These are phyloP conservation scores for Orchestia grillus DNA, from an alignment of 1,140 invertebrate genomes.

Conservation along the genomic window DNA sequence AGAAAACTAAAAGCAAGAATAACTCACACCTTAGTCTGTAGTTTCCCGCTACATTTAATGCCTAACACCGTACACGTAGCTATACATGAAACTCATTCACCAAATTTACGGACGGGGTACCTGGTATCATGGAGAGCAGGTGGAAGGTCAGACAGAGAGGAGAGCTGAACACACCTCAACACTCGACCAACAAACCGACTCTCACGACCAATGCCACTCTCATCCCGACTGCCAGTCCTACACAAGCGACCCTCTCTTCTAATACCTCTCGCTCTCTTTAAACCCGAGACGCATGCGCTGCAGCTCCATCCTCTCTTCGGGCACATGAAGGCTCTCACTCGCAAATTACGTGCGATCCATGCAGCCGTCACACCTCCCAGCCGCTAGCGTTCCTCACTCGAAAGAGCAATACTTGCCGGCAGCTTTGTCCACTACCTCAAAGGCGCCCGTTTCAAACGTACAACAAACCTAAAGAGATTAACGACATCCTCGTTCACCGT, in stretches of 20 bases:
- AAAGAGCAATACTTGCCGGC: not conserved
- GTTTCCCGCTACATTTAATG: not conserved
- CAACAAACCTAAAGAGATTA: not conserved
- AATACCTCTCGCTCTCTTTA: not conserved
- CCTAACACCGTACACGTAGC: not conserved
- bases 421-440: not conserved
- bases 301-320: not conserved
- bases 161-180: slow-evolving; percentile 30
- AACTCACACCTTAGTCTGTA: too few species aligned
- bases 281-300: slow-evolving; percentile 10
- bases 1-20: not conserved
- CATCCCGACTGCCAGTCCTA: slow-evolving; percentile 26
- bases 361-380: not conserved
- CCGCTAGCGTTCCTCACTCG: not conserved
- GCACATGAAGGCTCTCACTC: slow-evolving; percentile 23
- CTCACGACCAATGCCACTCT: slow-evolving; percentile 28
- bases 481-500: too few species aligned
- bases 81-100: not conserved
- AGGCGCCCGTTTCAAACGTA: not conserved
- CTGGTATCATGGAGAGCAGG: slow-evolving; percentile 45
- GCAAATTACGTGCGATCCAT: not conserved
- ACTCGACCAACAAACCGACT: slow-evolving; percentile 29
- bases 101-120: not conserved
- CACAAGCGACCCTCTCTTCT: slow-evolving; percentile 15
- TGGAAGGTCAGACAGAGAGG: not conserved